Evolutionary conservation across 2,888 invertebrate species (phyloP), one percentile per base, ranked within the genome.

Genomic region (Andrena camellia): DNA sequence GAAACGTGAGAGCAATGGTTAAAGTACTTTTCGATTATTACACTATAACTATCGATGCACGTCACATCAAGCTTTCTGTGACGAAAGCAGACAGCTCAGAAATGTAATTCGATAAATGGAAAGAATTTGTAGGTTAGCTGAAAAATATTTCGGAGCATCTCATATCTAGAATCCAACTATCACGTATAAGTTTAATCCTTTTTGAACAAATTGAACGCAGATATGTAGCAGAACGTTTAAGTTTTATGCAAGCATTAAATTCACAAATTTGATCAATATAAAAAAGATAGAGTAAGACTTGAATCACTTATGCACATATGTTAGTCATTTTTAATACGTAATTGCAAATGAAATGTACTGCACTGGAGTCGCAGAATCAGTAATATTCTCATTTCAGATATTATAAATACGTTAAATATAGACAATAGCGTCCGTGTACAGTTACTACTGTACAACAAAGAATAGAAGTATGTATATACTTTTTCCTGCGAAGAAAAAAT

Each of bases 401-500:
- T 57, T 63, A 8, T 7, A 20, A 26, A 7, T 23, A 17, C 10
- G 20, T 23, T 31, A 17, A 81, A 81, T 35, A 73, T 72, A 23
- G 23, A 80, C 17, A 54, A 48, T 67, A 64, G 7, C 59, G 26
- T 63, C 31, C 31, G 64, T 31, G 33, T 31, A 42, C 4, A 62
- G 8, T 31, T 17, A 64, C 50, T 48, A 35, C 23, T 29, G 20
- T 23, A 80, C 52, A 54, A 54, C 35, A 2, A 13, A 60, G 67
- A 71, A 57, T 8, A 23, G 20, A 57, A 26, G 1, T 59, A 31
- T 48, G 48, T 64, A 35, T 59, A 67, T 57, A 66, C 68, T 42
- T 42, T 5, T 17, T 42, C 17, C 17, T 42, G 42, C 6, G 13
- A 60, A 33, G 42, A 64, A 73, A 79, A 80, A 81, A 62, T 48